These are phyloP conservation scores for Odontocerum albicorne DNA, from an alignment of 2,888 invertebrate species.

Conservation along the genomic window DNA sequence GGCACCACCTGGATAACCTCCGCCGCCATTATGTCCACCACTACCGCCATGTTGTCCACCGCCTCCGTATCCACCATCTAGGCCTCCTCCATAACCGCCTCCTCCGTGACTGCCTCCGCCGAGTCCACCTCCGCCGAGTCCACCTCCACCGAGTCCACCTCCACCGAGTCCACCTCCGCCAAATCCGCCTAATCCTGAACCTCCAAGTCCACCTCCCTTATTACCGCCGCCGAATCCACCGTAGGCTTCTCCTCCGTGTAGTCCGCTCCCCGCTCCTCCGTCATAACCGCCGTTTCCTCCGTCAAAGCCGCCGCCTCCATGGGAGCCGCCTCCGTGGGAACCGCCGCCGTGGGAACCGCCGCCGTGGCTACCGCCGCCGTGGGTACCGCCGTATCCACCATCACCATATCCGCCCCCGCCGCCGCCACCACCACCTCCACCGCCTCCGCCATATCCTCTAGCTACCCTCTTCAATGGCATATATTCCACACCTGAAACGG, in stretches of 20 bases:
- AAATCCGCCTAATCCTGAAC: neutral
- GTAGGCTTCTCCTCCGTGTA: slow-evolving; percentile 40
- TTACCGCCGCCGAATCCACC: slow-evolving; percentile 34
- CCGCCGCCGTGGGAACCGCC: slow-evolving; percentile 36
- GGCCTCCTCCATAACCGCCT: neutral
- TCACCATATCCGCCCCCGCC: slow-evolving; percentile 35
- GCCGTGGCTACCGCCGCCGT: slow-evolving; percentile 36
- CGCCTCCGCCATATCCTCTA: slow-evolving; percentile 44
- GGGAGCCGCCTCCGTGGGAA: slow-evolving; percentile 32
- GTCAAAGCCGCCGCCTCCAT: slow-evolving; percentile 40
- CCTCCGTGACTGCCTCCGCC: neutral
- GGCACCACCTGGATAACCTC: neutral
- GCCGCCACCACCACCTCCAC: slow-evolving; percentile 28
- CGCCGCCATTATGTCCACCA: neutral
- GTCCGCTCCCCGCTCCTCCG: slow-evolving; percentile 39
- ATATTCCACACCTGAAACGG: slow-evolving; percentile 10
- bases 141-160: neutral
- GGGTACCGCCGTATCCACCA: slow-evolving; percentile 27
- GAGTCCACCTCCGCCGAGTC: neutral
- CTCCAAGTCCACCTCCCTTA: neutral
- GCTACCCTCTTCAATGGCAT: slow-evolving; percentile 49
- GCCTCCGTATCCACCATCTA: neutral
- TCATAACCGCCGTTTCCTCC: slow-evolving; percentile 37
- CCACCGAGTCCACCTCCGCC: slow-evolving; percentile 1
- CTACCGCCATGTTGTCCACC: neutral